Evolutionary conservation across 2,113 vertebrate species (phyloP).

Genomic region (Cyphomyrus plagiostoma): DNA sequence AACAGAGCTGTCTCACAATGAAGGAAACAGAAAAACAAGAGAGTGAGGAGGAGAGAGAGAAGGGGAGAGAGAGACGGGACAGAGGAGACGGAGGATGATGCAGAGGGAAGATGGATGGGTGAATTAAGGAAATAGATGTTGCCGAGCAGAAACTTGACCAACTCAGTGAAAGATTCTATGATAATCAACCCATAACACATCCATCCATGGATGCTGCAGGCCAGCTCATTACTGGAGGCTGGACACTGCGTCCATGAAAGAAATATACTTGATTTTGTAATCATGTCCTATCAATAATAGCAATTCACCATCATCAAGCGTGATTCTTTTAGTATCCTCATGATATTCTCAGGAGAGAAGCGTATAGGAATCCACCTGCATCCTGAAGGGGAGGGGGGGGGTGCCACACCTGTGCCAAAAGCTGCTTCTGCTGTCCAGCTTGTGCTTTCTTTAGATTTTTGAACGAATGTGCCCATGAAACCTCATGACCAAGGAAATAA

Average conservation of each 20-base stretch:
- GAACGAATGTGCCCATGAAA: not conserved
- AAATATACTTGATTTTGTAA: not conserved
- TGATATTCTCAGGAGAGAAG: not conserved
- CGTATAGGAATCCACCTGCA: not conserved
- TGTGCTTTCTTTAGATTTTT: not conserved
- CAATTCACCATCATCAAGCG: not conserved
- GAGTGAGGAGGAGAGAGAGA: conserved; percentile 28
- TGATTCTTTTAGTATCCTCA: not conserved
- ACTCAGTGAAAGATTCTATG: conserved; percentile 41
- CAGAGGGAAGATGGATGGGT: conserved; percentile 58
- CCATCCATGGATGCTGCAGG: not conserved
- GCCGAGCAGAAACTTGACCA: conserved; percentile 33
- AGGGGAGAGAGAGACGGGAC: conserved; percentile 19
- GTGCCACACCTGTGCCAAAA: not conserved
- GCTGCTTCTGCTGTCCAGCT: conserved; percentile 1
- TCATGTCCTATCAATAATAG: not conserved
- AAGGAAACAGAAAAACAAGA: not conserved
- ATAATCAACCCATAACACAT: conserved; percentile 23
- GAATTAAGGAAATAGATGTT: conserved; percentile 34
- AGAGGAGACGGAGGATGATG: conserved; percentile 15
- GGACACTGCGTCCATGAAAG: not conserved
- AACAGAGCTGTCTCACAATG: conserved; percentile 29
- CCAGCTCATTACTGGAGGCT: not conserved
- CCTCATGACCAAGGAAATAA: not conserved
- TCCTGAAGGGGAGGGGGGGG: not conserved